Conservation (phyloP, 2,797 vertebrate species). For the Benthosema pterotum region DNA sequence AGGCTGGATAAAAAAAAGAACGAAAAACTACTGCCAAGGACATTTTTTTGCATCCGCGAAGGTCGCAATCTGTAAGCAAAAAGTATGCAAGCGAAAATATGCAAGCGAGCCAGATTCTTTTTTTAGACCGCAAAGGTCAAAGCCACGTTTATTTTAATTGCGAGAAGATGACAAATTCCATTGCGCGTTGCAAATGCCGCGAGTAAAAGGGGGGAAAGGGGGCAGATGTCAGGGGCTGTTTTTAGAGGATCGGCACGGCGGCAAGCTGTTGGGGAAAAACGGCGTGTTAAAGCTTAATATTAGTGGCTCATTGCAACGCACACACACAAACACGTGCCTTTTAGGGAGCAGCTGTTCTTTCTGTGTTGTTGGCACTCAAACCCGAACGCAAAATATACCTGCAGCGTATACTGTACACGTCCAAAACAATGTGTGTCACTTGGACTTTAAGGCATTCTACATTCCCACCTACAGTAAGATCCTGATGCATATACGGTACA, state of each 20-base stretch:
- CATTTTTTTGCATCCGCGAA: not conserved
- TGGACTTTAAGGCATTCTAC: constrained; percentile 14
- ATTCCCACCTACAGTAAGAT: constrained; percentile 33
- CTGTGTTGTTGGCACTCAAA: constrained; percentile 46
- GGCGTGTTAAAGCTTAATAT: constrained; percentile 1
- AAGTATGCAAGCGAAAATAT: too few relatives aligned
- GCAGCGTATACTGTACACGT: too few relatives aligned
- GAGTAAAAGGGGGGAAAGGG: not conserved
- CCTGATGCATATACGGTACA: not conserved
- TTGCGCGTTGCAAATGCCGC: not conserved
- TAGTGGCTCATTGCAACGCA: constrained; percentile 16
- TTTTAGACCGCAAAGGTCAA: constrained; percentile 1
- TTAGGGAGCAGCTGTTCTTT: constrained; percentile 37
- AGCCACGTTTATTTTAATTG: constrained; percentile 5
- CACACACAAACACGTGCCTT: constrained; percentile 15
- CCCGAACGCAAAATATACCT: constrained; percentile 40
- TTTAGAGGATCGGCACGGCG: not conserved
- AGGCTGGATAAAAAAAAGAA: constrained; percentile 10
- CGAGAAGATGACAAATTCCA: constrained; percentile 6
- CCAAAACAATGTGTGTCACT: constrained; percentile 41
- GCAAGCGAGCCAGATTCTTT: constrained; percentile 12
- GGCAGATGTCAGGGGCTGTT: constrained; percentile 2
- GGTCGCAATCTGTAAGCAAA: not conserved
- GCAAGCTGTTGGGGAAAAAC: constrained; percentile 6
- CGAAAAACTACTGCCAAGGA: not conserved